Evolutionary conservation across 2,888 invertebrate genomes (phyloP).

Genomic region (Himalopsyche anomala): DNA sequence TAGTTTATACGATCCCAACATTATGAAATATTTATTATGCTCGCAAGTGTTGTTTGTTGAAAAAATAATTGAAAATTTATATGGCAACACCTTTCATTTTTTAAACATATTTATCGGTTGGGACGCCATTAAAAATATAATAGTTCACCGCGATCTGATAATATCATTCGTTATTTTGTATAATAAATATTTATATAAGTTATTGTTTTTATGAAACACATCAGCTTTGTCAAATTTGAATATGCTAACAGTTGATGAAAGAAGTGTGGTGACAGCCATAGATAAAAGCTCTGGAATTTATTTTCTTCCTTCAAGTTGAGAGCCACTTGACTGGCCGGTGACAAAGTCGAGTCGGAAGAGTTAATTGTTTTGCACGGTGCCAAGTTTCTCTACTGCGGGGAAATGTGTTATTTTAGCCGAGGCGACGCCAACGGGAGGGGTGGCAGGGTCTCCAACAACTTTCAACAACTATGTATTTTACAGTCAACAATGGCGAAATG

Average conservation of each 20-base stretch:
- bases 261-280: background rate
- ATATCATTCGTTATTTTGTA: too few relatives aligned
- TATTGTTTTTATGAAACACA: too few relatives aligned
- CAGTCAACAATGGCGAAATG: conserved; percentile 40
- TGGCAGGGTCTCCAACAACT: conserved; percentile 43
- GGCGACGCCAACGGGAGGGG: conserved; percentile 11
- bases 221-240: too few relatives aligned
- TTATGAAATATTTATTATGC: too few relatives aligned
- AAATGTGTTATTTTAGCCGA: conserved; percentile 53
- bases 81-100: too few relatives aligned
- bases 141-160: too few relatives aligned
- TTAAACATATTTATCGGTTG: too few relatives aligned
- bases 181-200: too few relatives aligned
- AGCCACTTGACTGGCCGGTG: conserved; percentile 25
- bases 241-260: background rate
- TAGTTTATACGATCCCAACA: too few relatives aligned
- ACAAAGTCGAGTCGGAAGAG: conserved; percentile 54
- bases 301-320: background rate
- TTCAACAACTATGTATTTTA: conserved; percentile 41
- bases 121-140: too few relatives aligned
- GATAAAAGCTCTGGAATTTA: background rate
- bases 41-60: too few relatives aligned
- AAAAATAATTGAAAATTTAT: too few relatives aligned
- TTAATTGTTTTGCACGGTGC: conserved; percentile 59
- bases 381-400: conserved; percentile 47